Evolutionary conservation across 2,113 vertebrate species (phyloP).

Genomic region (Embiotoca jacksoni): DNA sequence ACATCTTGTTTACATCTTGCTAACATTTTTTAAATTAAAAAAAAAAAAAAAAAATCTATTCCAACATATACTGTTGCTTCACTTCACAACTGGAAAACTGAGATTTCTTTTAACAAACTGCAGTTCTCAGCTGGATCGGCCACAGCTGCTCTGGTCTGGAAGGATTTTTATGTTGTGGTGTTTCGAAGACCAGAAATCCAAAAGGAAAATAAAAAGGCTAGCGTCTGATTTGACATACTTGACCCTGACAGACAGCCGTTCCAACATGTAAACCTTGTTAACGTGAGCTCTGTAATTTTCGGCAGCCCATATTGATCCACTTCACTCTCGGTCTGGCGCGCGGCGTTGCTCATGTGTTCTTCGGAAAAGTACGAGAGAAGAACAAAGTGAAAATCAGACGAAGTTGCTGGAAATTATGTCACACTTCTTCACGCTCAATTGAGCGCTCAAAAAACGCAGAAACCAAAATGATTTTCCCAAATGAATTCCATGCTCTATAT

Average conservation of each 20-base stretch:
- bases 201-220: slow-evolving; percentile 60
- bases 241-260: slow-evolving; percentile 48
- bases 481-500: slow-evolving; percentile 27
- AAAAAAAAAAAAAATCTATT: neutral
- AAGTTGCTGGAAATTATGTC: slow-evolving; percentile 47
- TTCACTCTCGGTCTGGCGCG: slow-evolving; percentile 58
- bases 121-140: neutral
- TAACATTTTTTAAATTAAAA: neutral
- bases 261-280: slow-evolving; percentile 63
- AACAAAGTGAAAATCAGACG: slow-evolving; percentile 47
- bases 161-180: slow-evolving; percentile 56
- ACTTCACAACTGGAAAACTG: slow-evolving; percentile 17
- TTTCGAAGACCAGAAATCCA: slow-evolving; percentile 58
- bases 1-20: neutral
- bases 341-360: slow-evolving; percentile 13
- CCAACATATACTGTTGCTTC: too few relatives aligned
- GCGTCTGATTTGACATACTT: slow-evolving; percentile 43
- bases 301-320: slow-evolving; percentile 32
- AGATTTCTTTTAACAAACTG: slow-evolving; percentile 25
- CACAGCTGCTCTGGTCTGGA: slow-evolving; percentile 57
- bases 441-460: slow-evolving; percentile 33
- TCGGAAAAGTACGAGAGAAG: slow-evolving; percentile 16
- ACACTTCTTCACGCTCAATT: slow-evolving; percentile 49
- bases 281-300: slow-evolving; percentile 74
- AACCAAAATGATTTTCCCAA: slow-evolving; percentile 31